Percentiles rank a stretch among this genome's conserved stretches.
Evolutionary conservation across 1,140 invertebrate genomes (phyloP).

Genomic region (Ephestia elutella): DNA sequence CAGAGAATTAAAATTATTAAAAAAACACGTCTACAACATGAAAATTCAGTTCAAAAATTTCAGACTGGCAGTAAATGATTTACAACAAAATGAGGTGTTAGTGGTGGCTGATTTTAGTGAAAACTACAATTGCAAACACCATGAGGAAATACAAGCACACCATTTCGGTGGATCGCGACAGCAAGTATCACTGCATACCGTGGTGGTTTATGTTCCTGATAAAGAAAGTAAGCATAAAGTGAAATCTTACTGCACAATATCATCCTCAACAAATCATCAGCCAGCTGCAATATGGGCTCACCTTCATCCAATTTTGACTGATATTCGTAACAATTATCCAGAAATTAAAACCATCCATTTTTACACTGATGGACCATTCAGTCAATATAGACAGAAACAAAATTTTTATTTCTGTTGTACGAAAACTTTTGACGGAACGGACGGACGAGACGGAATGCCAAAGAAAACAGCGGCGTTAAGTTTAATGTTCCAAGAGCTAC

Average conservation of each 20-base stretch:
- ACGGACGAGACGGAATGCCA: too few relatives aligned
- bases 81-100: slow-evolving; percentile 21
- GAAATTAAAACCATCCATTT: slow-evolving; percentile 1
- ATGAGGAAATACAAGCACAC: slow-evolving; percentile 8
- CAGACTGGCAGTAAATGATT: slow-evolving; percentile 12
- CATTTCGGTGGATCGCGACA: slow-evolving; percentile 2
- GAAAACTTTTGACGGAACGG: too few relatives aligned
- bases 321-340: slow-evolving; percentile 6
- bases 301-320: slow-evolving; percentile 18
- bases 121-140: not conserved
- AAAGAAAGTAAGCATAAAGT: not conserved
- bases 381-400: too few relatives aligned
- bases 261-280: slow-evolving; percentile 13
- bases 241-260: not conserved
- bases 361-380: not conserved
- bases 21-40: slow-evolving; percentile 23
- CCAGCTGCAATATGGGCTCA: slow-evolving; percentile 26
- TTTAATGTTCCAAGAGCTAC: too few relatives aligned
- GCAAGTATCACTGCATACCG: slow-evolving; percentile 2
- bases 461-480: too few relatives aligned
- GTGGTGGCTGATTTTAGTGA: slow-evolving; percentile 11
- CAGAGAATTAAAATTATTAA: slow-evolving; percentile 6
- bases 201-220: not conserved
- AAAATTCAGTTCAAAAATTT: slow-evolving; percentile 21
- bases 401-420: too few relatives aligned